Conservation (phyloP, 2,113 vertebrate genomes). For the Ptychochromis oligacanthus region DNA sequence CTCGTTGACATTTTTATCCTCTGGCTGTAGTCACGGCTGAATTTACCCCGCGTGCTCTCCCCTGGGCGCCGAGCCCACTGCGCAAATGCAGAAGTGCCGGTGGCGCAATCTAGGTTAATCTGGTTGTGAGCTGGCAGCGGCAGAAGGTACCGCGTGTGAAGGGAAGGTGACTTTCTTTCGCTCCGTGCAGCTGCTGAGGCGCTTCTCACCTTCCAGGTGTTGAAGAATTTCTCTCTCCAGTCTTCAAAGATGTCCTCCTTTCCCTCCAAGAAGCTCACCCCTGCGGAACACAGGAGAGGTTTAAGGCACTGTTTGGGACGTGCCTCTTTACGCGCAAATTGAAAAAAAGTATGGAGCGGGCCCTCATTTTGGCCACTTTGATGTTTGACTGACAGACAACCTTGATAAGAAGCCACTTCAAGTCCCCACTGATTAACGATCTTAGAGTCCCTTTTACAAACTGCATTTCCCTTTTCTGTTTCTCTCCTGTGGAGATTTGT, state of each 20-base stretch:
- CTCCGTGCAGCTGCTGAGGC: not conserved
- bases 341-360: not conserved
- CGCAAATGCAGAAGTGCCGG: constrained; percentile 26
- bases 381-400: not conserved
- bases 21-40: not conserved
- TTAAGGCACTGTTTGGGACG: not conserved
- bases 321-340: constrained; percentile 29
- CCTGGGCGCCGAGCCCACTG: constrained; percentile 19
- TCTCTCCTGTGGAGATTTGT: too few relatives aligned
- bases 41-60: constrained; percentile 16
- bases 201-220: constrained; percentile 88
- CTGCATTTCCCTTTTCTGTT: not conserved
- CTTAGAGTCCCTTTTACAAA: rapidly evolving
- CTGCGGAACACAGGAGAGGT: constrained; percentile 62
- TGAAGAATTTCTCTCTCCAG: constrained; percentile 92
- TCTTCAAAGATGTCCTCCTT: constrained; percentile 90
- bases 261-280: constrained; percentile 89
- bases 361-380: not conserved
- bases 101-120: constrained; percentile 65
- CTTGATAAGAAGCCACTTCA: not conserved
- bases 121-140: constrained; percentile 27
- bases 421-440: not conserved
- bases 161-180: constrained; percentile 54
- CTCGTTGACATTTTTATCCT: constrained; percentile 35
- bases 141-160: not conserved